Base-by-base conservation (phyloP, 2,797 vertebrate species). In the Pangasius mekongensis region DNA sequence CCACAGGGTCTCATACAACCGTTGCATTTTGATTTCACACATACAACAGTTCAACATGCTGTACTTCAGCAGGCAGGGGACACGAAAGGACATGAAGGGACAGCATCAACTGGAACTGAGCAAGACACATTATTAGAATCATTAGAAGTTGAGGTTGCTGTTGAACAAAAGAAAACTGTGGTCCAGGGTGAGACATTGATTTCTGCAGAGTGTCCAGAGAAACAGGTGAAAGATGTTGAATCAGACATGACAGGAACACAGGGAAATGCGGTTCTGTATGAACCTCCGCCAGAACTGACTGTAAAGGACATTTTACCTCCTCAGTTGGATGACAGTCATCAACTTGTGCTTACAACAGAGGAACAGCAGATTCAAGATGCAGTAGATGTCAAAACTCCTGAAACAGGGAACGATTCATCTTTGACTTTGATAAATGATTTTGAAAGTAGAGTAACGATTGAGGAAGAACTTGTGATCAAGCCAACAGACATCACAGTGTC, bases 191-290 rank as follows among this genome's bases (percentile, higher is more conserved):
- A 87, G 73, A 62, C 0, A 85, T 22, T 27, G 2, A 58, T 88
- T 89, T 91, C 67, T 20, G 20, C 56, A 49, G 87, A 77, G 52
- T 84, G 80, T 77, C 47, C 54, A 39, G 87, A 85, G n/a, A 77
- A 64, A 64, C 87, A 84, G 52, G 43, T 74, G 22, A 39, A 64
- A 83, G n/a, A 80, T 87, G 52, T 69, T 60, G 71, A 90, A 62
- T 87, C 84, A 11, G 74, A 86, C 62, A 67, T 82, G 43, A 64
- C 20, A 20, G 87, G 64, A 82, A 86, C 52, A 77, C 91, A 90
- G 86, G 89, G 90, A 60, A 90, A 92, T 8, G 80, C 92, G 14
- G 88, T 92, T 89, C 92, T 94, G 22, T 87, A 94, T 73, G 94
- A 95, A 86, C 39, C 90, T 69, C 77, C 92, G 43, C 86, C 91